Percentiles rank a stretch among this genome's conserved stretches.
Conservation (phyloP, 2,888 invertebrate genomes). For the Sinhomidia bicolor region DNA sequence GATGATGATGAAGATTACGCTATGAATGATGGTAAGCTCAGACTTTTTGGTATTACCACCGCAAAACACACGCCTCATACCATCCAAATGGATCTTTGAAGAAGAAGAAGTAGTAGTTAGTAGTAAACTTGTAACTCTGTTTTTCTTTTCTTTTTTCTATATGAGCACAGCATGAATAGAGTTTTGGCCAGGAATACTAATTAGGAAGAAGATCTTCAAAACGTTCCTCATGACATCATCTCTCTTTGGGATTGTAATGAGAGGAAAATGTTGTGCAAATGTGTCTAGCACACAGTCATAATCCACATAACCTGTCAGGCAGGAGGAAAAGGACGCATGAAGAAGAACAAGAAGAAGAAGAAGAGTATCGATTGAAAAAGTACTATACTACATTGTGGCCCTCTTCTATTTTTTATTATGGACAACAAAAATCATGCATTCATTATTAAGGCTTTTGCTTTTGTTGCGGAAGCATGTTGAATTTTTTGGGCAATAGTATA, state of each 20-base stretch:
- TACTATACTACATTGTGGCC: neutral
- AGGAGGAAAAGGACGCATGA: slow-evolving; percentile 10
- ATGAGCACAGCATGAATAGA: slow-evolving; percentile 67
- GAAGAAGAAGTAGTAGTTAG: neutral
- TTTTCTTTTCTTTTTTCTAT: slow-evolving; percentile 59
- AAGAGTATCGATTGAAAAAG: neutral
- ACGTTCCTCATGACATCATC: slow-evolving; percentile 69
- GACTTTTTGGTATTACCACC: slow-evolving; percentile 1
- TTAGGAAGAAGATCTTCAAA: slow-evolving; percentile 62
- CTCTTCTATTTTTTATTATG: slow-evolving; percentile 3
- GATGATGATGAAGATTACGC: neutral
- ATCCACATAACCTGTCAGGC: slow-evolving; percentile 40
- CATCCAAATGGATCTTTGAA: neutral
- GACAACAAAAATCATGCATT: neutral
- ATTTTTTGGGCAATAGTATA: slow-evolving; percentile 2
- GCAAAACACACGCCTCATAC: slow-evolving; percentile 57
- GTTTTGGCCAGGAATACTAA: slow-evolving; percentile 73
- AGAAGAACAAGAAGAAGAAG: too few relatives aligned
- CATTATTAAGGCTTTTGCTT: neutral
- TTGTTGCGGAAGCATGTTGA: neutral
- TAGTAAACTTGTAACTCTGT: slow-evolving; percentile 54
- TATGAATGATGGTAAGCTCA: too few relatives aligned
- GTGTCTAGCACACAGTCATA: slow-evolving; percentile 28
- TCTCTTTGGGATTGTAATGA: slow-evolving; percentile 57
- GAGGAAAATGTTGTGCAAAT: slow-evolving; percentile 54